phyloP scores from a whole-genome alignment of 2,113 vertebrate species.

The Gasterosteus nipponicus region DNA sequence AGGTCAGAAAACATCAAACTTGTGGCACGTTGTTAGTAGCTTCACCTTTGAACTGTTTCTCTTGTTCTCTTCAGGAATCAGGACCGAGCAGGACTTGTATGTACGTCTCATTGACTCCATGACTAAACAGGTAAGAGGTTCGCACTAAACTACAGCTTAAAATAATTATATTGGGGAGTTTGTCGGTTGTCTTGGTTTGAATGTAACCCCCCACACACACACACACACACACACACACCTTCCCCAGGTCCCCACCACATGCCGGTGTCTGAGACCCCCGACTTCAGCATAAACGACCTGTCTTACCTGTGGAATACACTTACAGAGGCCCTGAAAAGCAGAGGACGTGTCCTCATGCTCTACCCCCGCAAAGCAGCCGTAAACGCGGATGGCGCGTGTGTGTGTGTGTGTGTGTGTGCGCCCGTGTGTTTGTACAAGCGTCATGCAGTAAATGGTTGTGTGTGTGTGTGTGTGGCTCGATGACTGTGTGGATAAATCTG shows the following conservation, averaged over 20 bases:
- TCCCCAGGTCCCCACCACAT: conserved; percentile 33
- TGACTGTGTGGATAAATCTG: conserved; percentile 44
- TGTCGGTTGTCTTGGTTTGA: conserved; percentile 36
- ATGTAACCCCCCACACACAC: not conserved
- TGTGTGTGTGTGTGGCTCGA: conserved; percentile 22
- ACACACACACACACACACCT: not conserved
- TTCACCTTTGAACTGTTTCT: conserved; percentile 18
- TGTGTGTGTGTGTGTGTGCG: conserved; percentile 30
- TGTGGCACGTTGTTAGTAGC: not conserved
- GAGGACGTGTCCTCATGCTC: conserved; percentile 75
- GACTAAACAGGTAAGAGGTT: conserved; percentile 92
- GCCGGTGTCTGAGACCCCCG: conserved; percentile 77
- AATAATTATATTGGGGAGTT: conserved; percentile 22
- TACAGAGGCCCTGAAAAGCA: conserved; percentile 76
- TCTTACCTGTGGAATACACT: conserved; percentile 81
- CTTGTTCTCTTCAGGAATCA: conserved; percentile 82
- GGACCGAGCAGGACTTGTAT: conserved; percentile 96
- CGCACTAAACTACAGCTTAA: conserved; percentile 12
- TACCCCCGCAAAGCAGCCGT: conserved; percentile 63
- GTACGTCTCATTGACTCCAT: conserved; percentile 97
- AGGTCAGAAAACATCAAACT: conserved; percentile 32
- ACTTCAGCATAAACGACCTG: conserved; percentile 81
- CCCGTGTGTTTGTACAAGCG: conserved; percentile 20
- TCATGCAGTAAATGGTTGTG: conserved; percentile 12
- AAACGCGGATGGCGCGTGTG: conserved; percentile 37